Evolutionary conservation across 1,140 invertebrate species (phyloP), one percentile per base, ranked within the genome.

Genomic region (Sitodiplosis mosellana): DNA sequence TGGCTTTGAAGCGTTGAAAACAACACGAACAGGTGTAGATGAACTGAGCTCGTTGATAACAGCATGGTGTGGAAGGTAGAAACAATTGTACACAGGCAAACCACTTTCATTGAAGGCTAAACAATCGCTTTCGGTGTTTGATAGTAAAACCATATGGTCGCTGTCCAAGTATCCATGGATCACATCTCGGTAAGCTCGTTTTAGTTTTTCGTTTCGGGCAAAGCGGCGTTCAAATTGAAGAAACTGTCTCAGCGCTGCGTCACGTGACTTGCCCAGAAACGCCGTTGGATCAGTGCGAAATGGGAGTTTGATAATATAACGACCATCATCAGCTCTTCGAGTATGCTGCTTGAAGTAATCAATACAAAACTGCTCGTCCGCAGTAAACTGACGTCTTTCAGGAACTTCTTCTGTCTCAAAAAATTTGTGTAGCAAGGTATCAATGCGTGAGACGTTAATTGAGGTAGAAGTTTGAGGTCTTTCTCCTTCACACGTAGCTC

Each of bases 61-160:
- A 10, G 53, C 53, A 40, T 66, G 64, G 51, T 70, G 65, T 7
- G 67, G 64, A n/a, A 69, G 19, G 49, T 59, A 61, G n/a, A n/a
- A n/a, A 49, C 54, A 49, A 14, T n/a, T 33, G 5, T 19, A 21
- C 14, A 41, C 22, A 27, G 38, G 27, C 36, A 49, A 46, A 18
- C 40, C 48, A 5, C 34, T 48, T 34, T 46, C 33, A 4, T 59
- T 45, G 34, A n/a, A n/a, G n/a, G n/a, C n/a, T n/a, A n/a, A n/a
- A n/a, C n/a, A n/a, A n/a, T n/a, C n/a, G n/a, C n/a, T n/a, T n/a
- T n/a, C n/a, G n/a, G n/a, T n/a, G n/a, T n/a, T n/a, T n/a, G n/a
- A n/a, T n/a, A n/a, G n/a, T n/a, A 34, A 11, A 38, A 53, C 51
- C 56, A 61, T 60, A 43, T 66, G 60, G 4, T 52, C 53, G 15